Conservation (phyloP, 2,797 vertebrate genomes). For the Sphenopsis melanotis region DNA sequence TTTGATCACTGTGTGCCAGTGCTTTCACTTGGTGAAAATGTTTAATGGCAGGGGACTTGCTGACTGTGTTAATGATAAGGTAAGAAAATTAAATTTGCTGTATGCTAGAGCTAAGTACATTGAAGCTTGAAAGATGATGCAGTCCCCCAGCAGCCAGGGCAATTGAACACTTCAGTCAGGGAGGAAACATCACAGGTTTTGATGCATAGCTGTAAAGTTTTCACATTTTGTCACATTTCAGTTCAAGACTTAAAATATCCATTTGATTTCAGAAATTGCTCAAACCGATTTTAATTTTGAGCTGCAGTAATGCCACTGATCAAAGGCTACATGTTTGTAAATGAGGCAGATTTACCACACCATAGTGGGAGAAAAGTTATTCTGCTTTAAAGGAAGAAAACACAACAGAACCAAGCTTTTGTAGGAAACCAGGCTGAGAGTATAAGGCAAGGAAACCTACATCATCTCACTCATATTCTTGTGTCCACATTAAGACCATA, state of each 20-base stretch:
- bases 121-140: background rate
- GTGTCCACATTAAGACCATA: background rate
- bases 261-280: background rate
- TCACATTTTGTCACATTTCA: background rate
- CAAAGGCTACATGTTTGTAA: background rate
- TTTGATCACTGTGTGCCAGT: background rate
- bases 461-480: background rate
- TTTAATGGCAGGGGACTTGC: background rate
- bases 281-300: background rate
- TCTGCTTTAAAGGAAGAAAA: background rate
- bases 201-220: background rate
- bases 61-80: background rate
- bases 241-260: background rate
- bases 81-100: background rate
- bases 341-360: background rate
- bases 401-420: background rate
- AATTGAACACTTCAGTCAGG: background rate
- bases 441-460: background rate
- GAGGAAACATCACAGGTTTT: background rate
- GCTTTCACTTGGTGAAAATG: background rate
- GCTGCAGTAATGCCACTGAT: background rate
- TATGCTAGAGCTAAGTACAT: background rate
- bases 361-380: background rate
- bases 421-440: background rate
- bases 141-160: background rate